These are phyloP conservation scores for Nesospiza acunhae DNA, from an alignment of 2,113 vertebrate species.

Conservation along the genomic window DNA sequence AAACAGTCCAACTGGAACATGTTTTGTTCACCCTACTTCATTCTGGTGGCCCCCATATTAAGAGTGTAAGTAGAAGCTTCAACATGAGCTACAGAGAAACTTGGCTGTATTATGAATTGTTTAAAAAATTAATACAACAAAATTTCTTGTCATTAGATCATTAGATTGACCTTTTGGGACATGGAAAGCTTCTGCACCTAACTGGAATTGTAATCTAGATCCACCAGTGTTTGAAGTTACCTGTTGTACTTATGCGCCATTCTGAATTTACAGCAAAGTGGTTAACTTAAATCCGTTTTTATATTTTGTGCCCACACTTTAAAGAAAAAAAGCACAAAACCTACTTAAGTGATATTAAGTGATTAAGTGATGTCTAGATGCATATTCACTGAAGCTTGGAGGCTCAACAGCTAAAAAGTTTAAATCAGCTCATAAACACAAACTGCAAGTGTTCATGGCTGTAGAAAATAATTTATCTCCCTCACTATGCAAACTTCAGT, in stretches of 20 bases:
- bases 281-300: not conserved
- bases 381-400: not conserved
- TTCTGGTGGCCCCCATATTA: not conserved
- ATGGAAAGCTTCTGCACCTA: not conserved
- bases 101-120: not conserved
- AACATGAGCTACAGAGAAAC: not conserved
- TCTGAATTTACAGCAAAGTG: not conserved
- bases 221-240: not conserved
- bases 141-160: not conserved
- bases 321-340: not conserved
- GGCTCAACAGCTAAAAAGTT: not conserved
- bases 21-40: not conserved
- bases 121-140: not conserved
- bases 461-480: not conserved
- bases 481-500: not conserved
- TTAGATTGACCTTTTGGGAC: not conserved
- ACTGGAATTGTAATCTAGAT: not conserved
- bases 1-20: not conserved
- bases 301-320: not conserved
- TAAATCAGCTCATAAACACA: not conserved
- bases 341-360: not conserved
- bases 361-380: not conserved
- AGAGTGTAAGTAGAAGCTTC: not conserved
- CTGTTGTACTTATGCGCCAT: not conserved
- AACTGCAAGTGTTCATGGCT: not conserved